Conservation (phyloP, 2,797 vertebrate genomes). For the Pseudochromis fuscus region DNA sequence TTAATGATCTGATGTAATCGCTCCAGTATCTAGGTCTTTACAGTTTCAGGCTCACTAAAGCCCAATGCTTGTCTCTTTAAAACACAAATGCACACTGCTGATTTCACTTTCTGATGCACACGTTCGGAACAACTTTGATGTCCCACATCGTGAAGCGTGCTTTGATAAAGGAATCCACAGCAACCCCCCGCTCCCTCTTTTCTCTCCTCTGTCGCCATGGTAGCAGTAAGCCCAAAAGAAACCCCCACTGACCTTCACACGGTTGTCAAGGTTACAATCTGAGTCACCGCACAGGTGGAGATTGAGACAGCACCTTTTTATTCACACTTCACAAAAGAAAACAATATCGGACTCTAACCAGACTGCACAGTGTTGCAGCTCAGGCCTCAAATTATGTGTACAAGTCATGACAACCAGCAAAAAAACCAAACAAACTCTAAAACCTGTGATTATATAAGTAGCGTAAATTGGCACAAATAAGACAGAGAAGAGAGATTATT, state of each 20-base stretch:
- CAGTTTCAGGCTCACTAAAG: constrained; percentile 27
- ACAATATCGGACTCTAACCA: constrained; percentile 12
- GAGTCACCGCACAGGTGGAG: constrained; percentile 67
- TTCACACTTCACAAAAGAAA: constrained; percentile 21
- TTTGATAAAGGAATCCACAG: constrained; percentile 53
- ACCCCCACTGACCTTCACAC: constrained; percentile 69
- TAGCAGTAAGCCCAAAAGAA: constrained; percentile 59
- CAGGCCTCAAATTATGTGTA: constrained; percentile 4
- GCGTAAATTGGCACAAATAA: constrained; percentile 34
- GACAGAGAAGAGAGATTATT: constrained; percentile 47
- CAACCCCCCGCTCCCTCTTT: constrained; percentile 40
- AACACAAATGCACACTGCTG: constrained; percentile 38
- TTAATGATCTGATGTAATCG: constrained; percentile 2
- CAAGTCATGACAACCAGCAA: background rate
- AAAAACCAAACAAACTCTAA: constrained; percentile 10
- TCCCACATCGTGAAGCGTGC: constrained; percentile 60
- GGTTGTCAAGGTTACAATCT: constrained; percentile 77
- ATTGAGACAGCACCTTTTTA: constrained; percentile 21
- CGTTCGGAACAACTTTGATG: constrained; percentile 66
- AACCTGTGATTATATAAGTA: constrained; percentile 38
- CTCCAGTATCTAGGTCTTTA: constrained; percentile 13
- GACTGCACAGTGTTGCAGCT: background rate
- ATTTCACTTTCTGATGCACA: constrained; percentile 25
- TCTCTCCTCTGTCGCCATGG: constrained; percentile 66
- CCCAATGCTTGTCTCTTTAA: constrained; percentile 1